Evolutionary conservation across 2,113 vertebrate species (phyloP), one percentile per base, ranked within the genome.

Genomic region (Cygnus buccinator): DNA sequence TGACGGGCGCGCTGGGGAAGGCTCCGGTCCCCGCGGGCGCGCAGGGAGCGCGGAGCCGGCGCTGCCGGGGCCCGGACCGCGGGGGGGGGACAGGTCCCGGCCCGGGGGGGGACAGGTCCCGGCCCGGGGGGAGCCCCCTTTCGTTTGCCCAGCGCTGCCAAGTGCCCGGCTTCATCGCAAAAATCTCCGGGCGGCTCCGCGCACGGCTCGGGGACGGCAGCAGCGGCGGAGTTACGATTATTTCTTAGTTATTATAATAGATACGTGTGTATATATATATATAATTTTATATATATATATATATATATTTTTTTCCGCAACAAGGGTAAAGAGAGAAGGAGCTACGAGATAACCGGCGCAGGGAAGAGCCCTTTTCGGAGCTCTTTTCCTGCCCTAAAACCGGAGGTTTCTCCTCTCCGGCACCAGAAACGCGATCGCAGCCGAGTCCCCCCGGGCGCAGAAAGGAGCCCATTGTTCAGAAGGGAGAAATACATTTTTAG

Each of bases 381-480:
- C 79, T 35, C 57, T 75, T 94, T 81, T 93, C 67, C 41, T 71
- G 71, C 80, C 44, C 77, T 71, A 41, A 87, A 83, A 4, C 10
- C 43, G 76, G 80, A 93, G 90, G 43, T 90, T 95, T 94, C 93
- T 91, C 72, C 84, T 96, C 66, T 35, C 75, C 85, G 84, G 54
- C 92, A 74, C 84, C 75, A 94, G 96, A 93, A 95, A 97, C 89
- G 95, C 96, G 96, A 84, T 84, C 62, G 87, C 86, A 67, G 83
- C 62, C 94, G 87, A 63, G 94, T 96, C 65, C 93, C 95, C 88
- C 84, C 89, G 71, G 91, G 91, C 78, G 33, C 95, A 98, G 97
- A 98, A 97, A 95, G 94, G 55, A 97, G 93, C 84, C 95, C 97
- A 97, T 98, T 98, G 98, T 98, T 96, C 96, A n/a, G 6, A n/a